Percentiles rank a stretch among this genome's conserved stretches.
Evolutionary conservation across 92 coral and sea anemone species (phyloP).

Genomic region (Porites divaricata): DNA sequence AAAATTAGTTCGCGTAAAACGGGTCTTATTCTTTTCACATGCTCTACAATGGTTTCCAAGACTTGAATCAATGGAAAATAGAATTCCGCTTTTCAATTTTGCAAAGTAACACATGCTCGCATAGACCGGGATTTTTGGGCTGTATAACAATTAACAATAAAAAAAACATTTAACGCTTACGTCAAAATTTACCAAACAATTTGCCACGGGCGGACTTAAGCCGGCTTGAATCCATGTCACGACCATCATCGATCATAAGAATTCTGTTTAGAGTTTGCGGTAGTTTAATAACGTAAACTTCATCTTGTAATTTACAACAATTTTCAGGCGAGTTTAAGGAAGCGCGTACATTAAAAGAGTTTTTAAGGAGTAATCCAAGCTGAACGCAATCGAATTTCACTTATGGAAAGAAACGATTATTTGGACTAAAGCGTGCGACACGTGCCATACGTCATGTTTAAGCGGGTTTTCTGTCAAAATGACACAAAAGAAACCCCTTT

Average conservation of each 20-base stretch:
- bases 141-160: constrained; percentile 13
- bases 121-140: background rate
- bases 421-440: constrained; percentile 60
- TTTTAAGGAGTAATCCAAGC: background rate
- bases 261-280: constrained; percentile 22
- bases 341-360: background rate
- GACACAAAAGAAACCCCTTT: constrained; percentile 40
- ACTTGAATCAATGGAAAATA: constrained; percentile 14
- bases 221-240: background rate
- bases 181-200: constrained; percentile 36
- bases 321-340: background rate
- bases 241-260: constrained; percentile 3
- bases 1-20: constrained; percentile 34
- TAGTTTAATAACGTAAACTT: constrained; percentile 3
- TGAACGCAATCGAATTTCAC: background rate
- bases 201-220: constrained; percentile 12
- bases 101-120: constrained; percentile 39
- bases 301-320: background rate
- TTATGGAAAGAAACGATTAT: constrained; percentile 32
- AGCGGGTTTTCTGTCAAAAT: constrained; percentile 42
- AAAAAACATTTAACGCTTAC: constrained; percentile 33
- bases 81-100: constrained; percentile 18
- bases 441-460: constrained; percentile 67
- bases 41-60: constrained; percentile 38
- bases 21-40: constrained; percentile 23